Evolutionary conservation across 2,888 invertebrate species (phyloP), one percentile per base, ranked within the genome.

Genomic region (Apamea monoglypha): DNA sequence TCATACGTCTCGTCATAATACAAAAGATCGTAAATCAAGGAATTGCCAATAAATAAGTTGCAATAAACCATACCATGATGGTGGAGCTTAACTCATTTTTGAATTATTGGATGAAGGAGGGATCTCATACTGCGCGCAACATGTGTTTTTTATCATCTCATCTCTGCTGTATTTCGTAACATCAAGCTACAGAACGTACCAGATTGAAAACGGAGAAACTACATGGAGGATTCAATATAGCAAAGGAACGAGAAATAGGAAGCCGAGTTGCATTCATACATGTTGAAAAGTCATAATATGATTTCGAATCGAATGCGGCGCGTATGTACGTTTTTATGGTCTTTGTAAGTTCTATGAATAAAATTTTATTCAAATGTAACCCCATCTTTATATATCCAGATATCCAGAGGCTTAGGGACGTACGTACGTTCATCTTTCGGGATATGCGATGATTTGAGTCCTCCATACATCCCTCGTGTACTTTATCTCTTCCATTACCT

Each of bases 281-380:
- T 95, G 94, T 93, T 95, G 95, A 95, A 95, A 95, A 95, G 93
- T 94, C 93, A 95, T 95, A 95, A 95, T 94, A 94, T 95, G 95
- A 95, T 95, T 95, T 94, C 91, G 90, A 94, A 95, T 95, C 93
- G 95, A 95, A 95, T 93, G 92, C 92, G 92, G 91, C 93, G 92
- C 93, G 92, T 93, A 92, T 91, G 91, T 91, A 94, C 90, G 93
- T 94, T 94, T 94, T 94, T 94, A 94, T 93, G 91, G 90, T 91
- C 91, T 91, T 90, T 93, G 92, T 92, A 92, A 93, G 91, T 91
- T 91, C 88, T 88, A 83, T 89, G 91, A 92, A 92, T 94, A 93
- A 93, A 93, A 92, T 92, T 93, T 93, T 93, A 94, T 93, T 92
- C 91, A 92, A 92, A 92, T 91, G 90, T 87, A 88, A 89, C 91